Evolutionary conservation across 2,888 invertebrate genomes (phyloP), one percentile per base, ranked within the genome.

Genomic region (Chromoteleia sp.): DNA sequence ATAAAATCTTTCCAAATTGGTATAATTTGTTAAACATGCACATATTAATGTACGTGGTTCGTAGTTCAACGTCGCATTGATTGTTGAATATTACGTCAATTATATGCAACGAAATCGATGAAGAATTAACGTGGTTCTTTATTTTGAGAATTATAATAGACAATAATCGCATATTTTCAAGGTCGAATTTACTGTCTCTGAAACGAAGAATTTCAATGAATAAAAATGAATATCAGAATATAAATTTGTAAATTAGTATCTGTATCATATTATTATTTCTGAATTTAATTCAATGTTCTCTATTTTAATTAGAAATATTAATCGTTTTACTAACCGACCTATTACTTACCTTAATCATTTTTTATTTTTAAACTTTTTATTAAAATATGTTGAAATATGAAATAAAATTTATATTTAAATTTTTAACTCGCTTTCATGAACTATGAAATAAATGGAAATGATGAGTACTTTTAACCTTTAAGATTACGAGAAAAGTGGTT

Each of bases 81-180:
- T 6, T 39, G 39, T 39, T 12, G 56, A 21, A 39, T 56, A 39
- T 56, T 56, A 39, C 39, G 39, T 56, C 39, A 56, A 56, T 56
- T 56, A 56, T 36, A 39, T 56, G 56, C 56, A 56, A 39, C 39
- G 21, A 56, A 36, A 56, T 56, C 39, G 21, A 56, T 36, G 21
- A 7, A n/a, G 39, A 56, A 56, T 56, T 56, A 56, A 36, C 15
- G 33, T 36, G 33, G 6, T 43, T 43, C 43, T 43, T 17, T 43
- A 43, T 43, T 59, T 43, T 59, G 29, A 59, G 59, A 59, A 29
- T 59, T 14, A 59, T 43, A 59, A 39, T 36, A 33, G 56, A 56
- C 56, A 39, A 12, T 19, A 33, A 39, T 56, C 43, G 12, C 36
- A 29, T 19, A 12, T 41, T 59, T 59, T 59, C 59, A 59, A 59